These are phyloP conservation scores for Poeciliopsis occidentalis DNA, from an alignment of 2,113 vertebrate species.

Conservation along the genomic window DNA sequence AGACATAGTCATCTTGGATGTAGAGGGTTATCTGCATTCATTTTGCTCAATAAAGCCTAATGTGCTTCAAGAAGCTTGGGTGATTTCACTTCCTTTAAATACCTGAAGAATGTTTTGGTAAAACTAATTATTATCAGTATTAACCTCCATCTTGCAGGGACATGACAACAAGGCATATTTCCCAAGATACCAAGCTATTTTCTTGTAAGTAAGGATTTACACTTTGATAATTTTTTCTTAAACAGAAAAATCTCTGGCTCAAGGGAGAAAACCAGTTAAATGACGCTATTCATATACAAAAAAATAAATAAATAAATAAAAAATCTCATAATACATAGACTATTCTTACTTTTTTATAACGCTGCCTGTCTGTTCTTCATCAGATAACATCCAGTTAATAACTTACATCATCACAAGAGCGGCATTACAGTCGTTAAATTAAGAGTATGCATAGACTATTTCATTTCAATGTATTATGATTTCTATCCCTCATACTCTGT, in stretches of 20 bases:
- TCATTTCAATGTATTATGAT: constrained; percentile 7
- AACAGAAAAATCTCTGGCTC: background rate
- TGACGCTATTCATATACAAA: background rate
- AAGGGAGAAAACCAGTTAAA: background rate
- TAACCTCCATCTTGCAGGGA: background rate
- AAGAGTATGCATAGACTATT: background rate
- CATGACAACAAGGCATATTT: background rate
- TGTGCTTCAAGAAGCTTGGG: background rate
- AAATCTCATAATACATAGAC: background rate
- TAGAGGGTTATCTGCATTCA: background rate
- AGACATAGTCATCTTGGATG: background rate
- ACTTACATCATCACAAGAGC: background rate
- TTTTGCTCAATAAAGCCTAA: background rate
- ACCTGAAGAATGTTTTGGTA: background rate
- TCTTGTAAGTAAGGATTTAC: background rate
- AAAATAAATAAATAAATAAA: no score
- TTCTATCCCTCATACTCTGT: background rate
- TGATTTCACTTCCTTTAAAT: background rate
- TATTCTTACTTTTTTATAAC: no score
- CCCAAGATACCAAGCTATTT: background rate
- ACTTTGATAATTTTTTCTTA: constrained; percentile 5
- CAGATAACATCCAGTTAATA: background rate
- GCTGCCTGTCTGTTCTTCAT: background rate
- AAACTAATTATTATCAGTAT: background rate
- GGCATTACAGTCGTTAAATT: background rate